phyloP scores from a whole-genome alignment of 1,140 invertebrate genomes.

The Lasaia peninsularis region DNA sequence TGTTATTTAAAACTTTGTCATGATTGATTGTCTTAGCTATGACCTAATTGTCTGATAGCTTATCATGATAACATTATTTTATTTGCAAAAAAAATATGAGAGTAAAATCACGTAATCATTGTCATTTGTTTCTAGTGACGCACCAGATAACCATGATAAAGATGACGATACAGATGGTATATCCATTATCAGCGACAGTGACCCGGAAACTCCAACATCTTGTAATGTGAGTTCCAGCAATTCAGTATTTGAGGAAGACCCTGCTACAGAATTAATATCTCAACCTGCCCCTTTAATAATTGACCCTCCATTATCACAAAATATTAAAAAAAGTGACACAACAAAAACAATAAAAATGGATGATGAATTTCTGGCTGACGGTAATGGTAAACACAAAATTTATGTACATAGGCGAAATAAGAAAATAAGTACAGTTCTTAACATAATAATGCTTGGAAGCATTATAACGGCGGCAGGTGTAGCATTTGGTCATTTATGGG shows the following conservation, averaged over 20 bases:
- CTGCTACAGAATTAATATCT: constrained; percentile 35
- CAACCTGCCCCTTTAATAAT: constrained; percentile 17
- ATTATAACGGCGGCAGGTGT: constrained; percentile 68
- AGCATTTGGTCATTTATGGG: constrained; percentile 74
- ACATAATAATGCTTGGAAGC: constrained; percentile 69
- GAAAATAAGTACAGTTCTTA: constrained; percentile 64
- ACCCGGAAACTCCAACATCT: constrained; percentile 45
- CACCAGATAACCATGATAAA: constrained; percentile 42
- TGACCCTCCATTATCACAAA: not conserved
- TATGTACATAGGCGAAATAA: constrained; percentile 74
- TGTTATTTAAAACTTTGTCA: not conserved
- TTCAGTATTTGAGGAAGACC: constrained; percentile 34
- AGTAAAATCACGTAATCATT: not conserved
- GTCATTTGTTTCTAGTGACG: constrained; percentile 31
- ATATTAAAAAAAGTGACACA: not conserved
- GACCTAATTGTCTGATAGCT: constrained; percentile 2
- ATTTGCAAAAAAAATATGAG: constrained; percentile 1
- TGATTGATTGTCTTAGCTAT: not conserved
- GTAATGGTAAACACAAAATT: constrained; percentile 56
- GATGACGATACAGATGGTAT: constrained; percentile 73
- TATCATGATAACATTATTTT: constrained; percentile 1
- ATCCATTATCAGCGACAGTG: constrained; percentile 69
- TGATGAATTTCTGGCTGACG: constrained; percentile 49
- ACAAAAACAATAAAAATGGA: constrained; percentile 22
- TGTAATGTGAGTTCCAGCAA: constrained; percentile 36